Evolutionary conservation across 2,888 invertebrate species (phyloP), one percentile per base, ranked within the genome.

Genomic region (Luperina testacea): DNA sequence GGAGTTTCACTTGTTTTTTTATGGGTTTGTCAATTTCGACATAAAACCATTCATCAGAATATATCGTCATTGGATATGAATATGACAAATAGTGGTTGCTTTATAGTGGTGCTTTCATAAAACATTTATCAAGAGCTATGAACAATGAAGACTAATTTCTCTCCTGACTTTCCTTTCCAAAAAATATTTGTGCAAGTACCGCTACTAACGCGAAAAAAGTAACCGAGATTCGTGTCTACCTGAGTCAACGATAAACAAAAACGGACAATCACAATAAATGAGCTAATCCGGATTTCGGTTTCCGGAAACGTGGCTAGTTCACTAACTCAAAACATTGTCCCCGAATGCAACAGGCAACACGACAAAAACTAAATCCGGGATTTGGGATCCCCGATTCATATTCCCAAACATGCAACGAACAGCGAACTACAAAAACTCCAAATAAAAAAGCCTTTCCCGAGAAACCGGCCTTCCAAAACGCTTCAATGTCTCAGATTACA

Each of bases 321-420:
- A 42, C 78, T 27, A 77, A 84, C 68, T 64, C 51, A n/a, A 85
- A 72, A 61, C 45, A n/a, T 72, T 70, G 48, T 69, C 64, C 57
- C 27, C 27, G 24, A 84, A 59, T 74, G 71, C 42, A 69, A 65
- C 59, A 9, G 51, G 57, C 59, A 59, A 51, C 59, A 59, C 67
- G 27, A 72, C 48, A 83, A 84, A 84, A 83, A 76, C 48, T n/a
- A 57, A 84, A 83, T 67, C 85, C 72, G 48, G 17, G 64, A 42
- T 45, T 69, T 57, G 48, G 27, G 64, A 65, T 65, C 61, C 76
- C 45, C 53, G 53, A 68, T n/a, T 38, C 51, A 3, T 61, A 69
- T 83, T 78, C 63, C 53, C 64, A n/a, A 63, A 63, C 68, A 53
- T 32, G 32, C 38, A 57, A 61, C 38, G 78, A 32, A 27, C 38